Evolutionary conservation across 2,797 vertebrate genomes (phyloP).

Genomic region (Apogon hyalosoma): DNA sequence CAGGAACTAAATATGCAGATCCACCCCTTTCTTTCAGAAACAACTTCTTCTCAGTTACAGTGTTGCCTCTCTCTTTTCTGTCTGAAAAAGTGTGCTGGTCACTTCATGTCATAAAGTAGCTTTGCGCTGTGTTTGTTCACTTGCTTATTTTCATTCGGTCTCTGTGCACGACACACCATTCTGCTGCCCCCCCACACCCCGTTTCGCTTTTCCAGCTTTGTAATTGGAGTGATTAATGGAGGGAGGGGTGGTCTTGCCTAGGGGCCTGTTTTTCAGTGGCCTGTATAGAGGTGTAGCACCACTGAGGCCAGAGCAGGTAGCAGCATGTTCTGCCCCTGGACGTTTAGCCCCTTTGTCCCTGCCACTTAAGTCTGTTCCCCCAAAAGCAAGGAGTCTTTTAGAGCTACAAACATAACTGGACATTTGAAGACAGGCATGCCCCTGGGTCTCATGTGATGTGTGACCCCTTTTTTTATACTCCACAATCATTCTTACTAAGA

Average conservation of each 20-base stretch:
- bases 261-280: slow-evolving; percentile 76
- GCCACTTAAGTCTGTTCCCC: slow-evolving; percentile 69
- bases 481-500: slow-evolving; percentile 62
- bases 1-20: slow-evolving; percentile 63
- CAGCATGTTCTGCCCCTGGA: slow-evolving; percentile 76
- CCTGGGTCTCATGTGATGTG: slow-evolving; percentile 48
- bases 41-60: slow-evolving; percentile 15
- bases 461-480: slow-evolving; percentile 59
- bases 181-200: slow-evolving; percentile 7
- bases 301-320: slow-evolving; percentile 72
- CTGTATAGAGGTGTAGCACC: slow-evolving; percentile 68
- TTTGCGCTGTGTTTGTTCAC: slow-evolving; percentile 21
- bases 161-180: slow-evolving; percentile 20
- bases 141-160: slow-evolving; percentile 50
- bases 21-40: slow-evolving; percentile 51
- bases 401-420: slow-evolving; percentile 67
- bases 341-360: slow-evolving; percentile 68
- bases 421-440: slow-evolving; percentile 37
- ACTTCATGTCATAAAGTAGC: slow-evolving; percentile 2
- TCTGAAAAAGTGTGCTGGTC: slow-evolving; percentile 25
- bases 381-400: slow-evolving; percentile 64
- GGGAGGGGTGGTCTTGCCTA: slow-evolving; percentile 78
- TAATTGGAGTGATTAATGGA: slow-evolving; percentile 84
- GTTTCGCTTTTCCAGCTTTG: slow-evolving; percentile 72
- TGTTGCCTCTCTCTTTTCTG: slow-evolving; percentile 1